Base-by-base conservation (phyloP, 2,888 invertebrate species). In the Papilio elwesi region DNA sequence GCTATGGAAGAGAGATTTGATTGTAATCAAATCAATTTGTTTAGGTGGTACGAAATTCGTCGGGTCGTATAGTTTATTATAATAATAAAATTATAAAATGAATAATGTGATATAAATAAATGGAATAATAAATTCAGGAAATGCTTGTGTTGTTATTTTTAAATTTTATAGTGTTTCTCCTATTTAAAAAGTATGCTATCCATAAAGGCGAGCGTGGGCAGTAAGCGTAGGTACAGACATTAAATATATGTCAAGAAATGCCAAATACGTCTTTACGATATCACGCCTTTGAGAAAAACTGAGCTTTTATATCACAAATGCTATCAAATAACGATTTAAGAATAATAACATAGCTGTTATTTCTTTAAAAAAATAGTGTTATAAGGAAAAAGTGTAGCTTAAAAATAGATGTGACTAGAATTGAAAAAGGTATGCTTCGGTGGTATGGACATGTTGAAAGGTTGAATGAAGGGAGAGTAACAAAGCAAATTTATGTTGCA, bases 221-320 rank as follows among this genome's bases (percentile, higher is more conserved):
- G 38, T 36, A n/a, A 62, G 70, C 68, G 76, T 74, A 71, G 73
- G 74, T 73, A 76, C 69, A 15, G 36, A 53, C 71, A 57, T 62
- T 62, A 67, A 68, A 66, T 63, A 26, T 26, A 76, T 74, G 67
- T 75, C 76, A 57, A 74, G 65, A 77, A 67, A 77, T 73, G 71
- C 74, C 74, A 75, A 75, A 76, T 76, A 67, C 47, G 64, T 55
- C 36, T 85, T 84, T 83, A 85, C 78, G 80, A 80, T 81, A 77
- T 79, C 78, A 68, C 69, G 74, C 77, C 77, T 78, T 74, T 73
- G 68, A 76, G 73, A 74, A 71, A 77, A 77, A 79, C 67, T 55
- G 75, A 75, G 77, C 71, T 70, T 78, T 74, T 76, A 78, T 74
- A 64, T 62, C 55, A 57, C 68, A 26, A 36, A 59, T 51, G 70